Evolutionary conservation across 2,888 invertebrate species (phyloP).

Genomic region (Pyrrhosoma nymphula): DNA sequence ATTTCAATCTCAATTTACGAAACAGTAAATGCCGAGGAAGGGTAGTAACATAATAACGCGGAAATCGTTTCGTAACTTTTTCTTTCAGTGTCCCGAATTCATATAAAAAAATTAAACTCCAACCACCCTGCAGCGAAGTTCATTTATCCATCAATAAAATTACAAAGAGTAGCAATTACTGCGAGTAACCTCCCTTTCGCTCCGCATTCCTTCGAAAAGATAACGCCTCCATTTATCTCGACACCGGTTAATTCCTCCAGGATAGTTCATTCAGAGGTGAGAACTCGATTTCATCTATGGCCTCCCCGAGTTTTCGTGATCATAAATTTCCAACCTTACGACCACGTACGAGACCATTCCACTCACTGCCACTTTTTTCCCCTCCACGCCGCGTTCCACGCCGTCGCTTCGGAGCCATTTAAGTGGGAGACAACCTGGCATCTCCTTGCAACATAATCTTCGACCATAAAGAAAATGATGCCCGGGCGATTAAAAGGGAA

Average conservation of each 20-base stretch:
- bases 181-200: no score
- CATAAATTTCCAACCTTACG: background rate
- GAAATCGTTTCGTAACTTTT: no score
- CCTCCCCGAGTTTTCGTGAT: background rate
- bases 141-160: no score
- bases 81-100: no score
- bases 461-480: background rate
- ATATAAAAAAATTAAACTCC: no score
- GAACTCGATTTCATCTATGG: background rate
- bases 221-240: background rate
- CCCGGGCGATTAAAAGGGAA: slow-evolving; percentile 5
- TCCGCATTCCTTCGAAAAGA: no score
- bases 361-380: background rate
- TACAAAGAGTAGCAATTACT: no score
- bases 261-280: background rate
- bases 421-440: slow-evolving; percentile 22
- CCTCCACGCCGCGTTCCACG: background rate
- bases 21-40: no score
- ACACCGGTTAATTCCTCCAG: background rate
- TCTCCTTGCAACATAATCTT: background rate
- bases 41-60: no score
- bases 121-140: no score
- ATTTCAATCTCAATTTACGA: no score
- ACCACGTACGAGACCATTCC: background rate
- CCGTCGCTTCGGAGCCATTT: background rate